phyloP scores from a whole-genome alignment of 2,113 vertebrate species.

The Chroicocephalus ridibundus region DNA sequence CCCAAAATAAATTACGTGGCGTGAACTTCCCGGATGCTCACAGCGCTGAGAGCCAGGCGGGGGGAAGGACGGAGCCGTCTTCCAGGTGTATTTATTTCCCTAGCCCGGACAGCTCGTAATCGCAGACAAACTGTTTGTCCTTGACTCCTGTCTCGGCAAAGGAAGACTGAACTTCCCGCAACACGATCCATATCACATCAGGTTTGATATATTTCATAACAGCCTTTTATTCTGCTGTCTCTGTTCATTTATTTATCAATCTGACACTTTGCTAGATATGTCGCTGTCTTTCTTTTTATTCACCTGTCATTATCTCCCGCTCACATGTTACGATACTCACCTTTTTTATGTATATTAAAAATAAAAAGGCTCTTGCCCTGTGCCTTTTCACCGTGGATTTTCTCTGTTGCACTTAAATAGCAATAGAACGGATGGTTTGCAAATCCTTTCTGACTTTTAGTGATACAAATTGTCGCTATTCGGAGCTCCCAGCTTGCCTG shows the following conservation, averaged over 20 bases:
- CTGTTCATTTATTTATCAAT: constrained; percentile 67
- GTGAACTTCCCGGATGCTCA: not conserved
- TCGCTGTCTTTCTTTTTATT: constrained; percentile 57
- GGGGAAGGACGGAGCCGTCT: not conserved
- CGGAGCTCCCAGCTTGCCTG: not conserved
- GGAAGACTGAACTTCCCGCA: constrained; percentile 55
- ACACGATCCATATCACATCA: constrained; percentile 58
- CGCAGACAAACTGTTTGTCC: constrained; percentile 53
- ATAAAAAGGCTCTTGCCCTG: constrained; percentile 40
- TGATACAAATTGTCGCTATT: not conserved
- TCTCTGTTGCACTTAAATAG: constrained; percentile 49
- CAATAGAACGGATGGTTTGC: not conserved
- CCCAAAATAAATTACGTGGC: not conserved
- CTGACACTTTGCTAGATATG: constrained; percentile 55
- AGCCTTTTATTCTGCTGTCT: constrained; percentile 68
- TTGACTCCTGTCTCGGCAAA: constrained; percentile 49
- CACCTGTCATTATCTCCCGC: constrained; percentile 54
- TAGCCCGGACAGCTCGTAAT: constrained; percentile 56
- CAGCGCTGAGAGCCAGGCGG: not conserved
- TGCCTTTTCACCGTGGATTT: constrained; percentile 27
- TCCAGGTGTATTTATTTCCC: constrained; percentile 51
- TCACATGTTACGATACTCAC: constrained; percentile 42
- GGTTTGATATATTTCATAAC: constrained; percentile 69
- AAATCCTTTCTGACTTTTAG: constrained; percentile 51
- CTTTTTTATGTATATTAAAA: constrained; percentile 62